Evolutionary conservation across 2,888 invertebrate genomes (phyloP).

Genomic region (Nesidiocoris tenuis): DNA sequence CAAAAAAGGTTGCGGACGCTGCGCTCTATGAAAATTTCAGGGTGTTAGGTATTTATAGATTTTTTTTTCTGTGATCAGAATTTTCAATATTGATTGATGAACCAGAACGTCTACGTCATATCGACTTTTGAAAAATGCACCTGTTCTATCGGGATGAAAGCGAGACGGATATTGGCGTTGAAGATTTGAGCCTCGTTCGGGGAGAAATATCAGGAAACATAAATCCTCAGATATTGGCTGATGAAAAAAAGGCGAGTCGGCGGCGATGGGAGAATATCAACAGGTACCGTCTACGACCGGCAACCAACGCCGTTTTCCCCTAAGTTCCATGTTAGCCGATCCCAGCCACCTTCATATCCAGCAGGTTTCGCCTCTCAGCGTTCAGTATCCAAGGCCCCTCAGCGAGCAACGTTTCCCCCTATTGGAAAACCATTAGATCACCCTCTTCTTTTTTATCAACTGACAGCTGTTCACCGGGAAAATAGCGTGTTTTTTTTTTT

Average conservation of each 20-base stretch:
- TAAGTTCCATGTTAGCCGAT: slow-evolving; percentile 19
- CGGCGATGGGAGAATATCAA: slow-evolving; percentile 29
- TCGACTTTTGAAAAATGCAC: too few species aligned
- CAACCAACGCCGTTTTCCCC: not conserved
- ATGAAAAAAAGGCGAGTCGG: slow-evolving; percentile 13
- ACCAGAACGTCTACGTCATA: too few species aligned
- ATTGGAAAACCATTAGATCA: slow-evolving; percentile 44
- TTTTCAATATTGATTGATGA: too few species aligned
- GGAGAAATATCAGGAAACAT: too few species aligned
- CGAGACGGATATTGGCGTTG: too few species aligned
- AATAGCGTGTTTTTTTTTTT: slow-evolving; percentile 44
- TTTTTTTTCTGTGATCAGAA: too few species aligned
- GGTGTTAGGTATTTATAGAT: too few species aligned
- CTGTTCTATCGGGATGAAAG: too few species aligned
- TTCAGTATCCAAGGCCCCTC: slow-evolving; percentile 19
- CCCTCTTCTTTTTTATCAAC: slow-evolving; percentile 35
- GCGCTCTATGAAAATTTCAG: too few species aligned
- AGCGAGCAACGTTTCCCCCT: slow-evolving; percentile 29
- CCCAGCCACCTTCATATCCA: slow-evolving; percentile 6
- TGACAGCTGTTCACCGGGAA: slow-evolving; percentile 45
- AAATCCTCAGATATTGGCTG: slow-evolving; percentile 37
- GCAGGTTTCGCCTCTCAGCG: not conserved
- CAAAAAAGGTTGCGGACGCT: too few species aligned
- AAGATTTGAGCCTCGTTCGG: too few species aligned
- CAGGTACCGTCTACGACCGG: slow-evolving; percentile 24